These are phyloP conservation scores for Passer domesticus DNA, from an alignment of 2,113 vertebrate species.

Conservation along the genomic window DNA sequence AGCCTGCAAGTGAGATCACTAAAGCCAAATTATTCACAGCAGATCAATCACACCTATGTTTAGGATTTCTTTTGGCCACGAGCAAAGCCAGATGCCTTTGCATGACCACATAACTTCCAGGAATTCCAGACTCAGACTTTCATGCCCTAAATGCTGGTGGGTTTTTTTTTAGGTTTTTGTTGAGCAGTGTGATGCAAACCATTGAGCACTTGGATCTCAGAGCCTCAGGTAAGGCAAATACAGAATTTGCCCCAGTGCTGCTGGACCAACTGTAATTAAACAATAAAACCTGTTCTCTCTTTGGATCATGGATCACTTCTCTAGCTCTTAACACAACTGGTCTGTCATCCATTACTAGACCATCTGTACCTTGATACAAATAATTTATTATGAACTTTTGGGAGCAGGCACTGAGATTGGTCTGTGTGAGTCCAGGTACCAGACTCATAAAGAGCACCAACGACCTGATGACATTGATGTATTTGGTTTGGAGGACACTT, in stretches of 20 bases:
- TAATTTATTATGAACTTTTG: not conserved
- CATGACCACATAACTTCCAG: not conserved
- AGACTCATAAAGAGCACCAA: not conserved
- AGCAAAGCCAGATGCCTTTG: not conserved
- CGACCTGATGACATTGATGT: not conserved
- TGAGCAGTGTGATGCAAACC: not conserved
- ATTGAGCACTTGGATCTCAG: not conserved
- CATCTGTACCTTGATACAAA: not conserved
- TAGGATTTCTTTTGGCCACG: not conserved
- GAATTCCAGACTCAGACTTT: not conserved
- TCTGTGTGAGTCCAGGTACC: not conserved
- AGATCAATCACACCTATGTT: not conserved
- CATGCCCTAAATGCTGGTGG: not conserved
- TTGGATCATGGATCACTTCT: not conserved
- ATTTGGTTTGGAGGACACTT: not conserved
- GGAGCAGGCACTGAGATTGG: not conserved
- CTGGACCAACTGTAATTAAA: not conserved
- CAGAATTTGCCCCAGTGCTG: not conserved
- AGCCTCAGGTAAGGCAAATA: not conserved
- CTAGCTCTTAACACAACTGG: not conserved
- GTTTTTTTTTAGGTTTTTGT: not conserved
- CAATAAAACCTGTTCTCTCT: not conserved
- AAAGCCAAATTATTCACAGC: not conserved
- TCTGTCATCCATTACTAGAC: not conserved
- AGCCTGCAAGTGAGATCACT: accelerated